A percentile compares a stretch with the other conserved stretches of the same genome.
These are phyloP conservation scores for Drosophila equinoxialis DNA, from an alignment of 1,140 invertebrate species.

Conservation along the genomic window DNA sequence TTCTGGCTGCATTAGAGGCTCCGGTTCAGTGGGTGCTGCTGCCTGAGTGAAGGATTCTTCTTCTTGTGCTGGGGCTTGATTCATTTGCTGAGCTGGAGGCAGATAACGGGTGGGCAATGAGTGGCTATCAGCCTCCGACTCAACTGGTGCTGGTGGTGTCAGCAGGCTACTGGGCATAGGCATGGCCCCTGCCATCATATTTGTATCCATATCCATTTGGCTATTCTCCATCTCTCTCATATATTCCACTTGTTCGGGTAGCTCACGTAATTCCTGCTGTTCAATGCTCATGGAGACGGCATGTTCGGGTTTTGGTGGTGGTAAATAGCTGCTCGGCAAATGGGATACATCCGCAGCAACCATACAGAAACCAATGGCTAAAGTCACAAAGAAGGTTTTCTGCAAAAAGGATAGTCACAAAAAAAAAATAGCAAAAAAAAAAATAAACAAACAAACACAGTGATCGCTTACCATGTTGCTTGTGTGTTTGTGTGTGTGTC, in stretches of 20 bases:
- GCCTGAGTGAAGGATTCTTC: constrained; percentile 23
- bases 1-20: constrained; percentile 21
- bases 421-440: neutral
- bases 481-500: constrained; percentile 13
- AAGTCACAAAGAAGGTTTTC: constrained; percentile 50
- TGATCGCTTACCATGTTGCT: constrained; percentile 63
- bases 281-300: constrained; percentile 71
- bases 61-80: constrained; percentile 1
- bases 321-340: constrained; percentile 61
- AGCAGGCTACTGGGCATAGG: constrained; percentile 58
- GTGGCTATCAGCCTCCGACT: constrained; percentile 22
- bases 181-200: constrained; percentile 32
- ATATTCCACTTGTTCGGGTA: constrained; percentile 76
- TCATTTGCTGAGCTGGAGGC: constrained; percentile 37
- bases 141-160: constrained; percentile 51
- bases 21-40: constrained; percentile 22
- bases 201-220: neutral
- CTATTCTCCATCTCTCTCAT: constrained; percentile 35
- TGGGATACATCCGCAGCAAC: constrained; percentile 76
- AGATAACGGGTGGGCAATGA: constrained; percentile 52
- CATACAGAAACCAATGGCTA: constrained; percentile 59
- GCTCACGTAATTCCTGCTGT: constrained; percentile 67
- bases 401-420: constrained; percentile 3
- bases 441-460: too few relatives aligned
- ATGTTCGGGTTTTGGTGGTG: constrained; percentile 57